These are phyloP conservation scores for Ophion slaviceki DNA, from an alignment of 2,888 invertebrate species.

Conservation along the genomic window DNA sequence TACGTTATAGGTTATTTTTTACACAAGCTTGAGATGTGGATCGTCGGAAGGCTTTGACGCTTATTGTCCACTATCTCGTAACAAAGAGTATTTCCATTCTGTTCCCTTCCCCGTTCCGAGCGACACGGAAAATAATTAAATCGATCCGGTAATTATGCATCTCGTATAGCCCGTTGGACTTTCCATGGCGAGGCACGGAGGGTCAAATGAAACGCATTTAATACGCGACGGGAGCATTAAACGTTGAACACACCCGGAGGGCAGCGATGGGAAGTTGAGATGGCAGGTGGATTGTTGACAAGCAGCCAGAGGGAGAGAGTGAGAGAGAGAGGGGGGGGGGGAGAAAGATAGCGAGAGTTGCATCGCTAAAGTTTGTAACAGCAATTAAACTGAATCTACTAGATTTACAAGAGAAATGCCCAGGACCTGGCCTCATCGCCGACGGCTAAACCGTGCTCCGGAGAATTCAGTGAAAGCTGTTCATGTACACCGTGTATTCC, in stretches of 20 bases:
- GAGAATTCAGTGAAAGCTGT: conserved; percentile 60
- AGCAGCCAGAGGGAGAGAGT: conserved; percentile 28
- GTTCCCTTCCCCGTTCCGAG: not conserved
- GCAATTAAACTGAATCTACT: conserved; percentile 68
- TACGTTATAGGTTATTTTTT: not conserved
- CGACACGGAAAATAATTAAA: not conserved
- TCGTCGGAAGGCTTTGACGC: not conserved
- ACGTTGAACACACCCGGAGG: conserved; percentile 59
- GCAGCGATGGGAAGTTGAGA: conserved; percentile 38
- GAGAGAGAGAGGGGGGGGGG: not conserved
- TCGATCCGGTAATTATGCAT: conserved; percentile 23
- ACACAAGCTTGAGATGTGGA: not conserved
- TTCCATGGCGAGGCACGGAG: conserved; percentile 5
- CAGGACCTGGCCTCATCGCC: conserved; percentile 52
- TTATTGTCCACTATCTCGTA: not conserved
- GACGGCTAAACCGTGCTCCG: conserved; percentile 51
- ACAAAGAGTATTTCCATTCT: not conserved
- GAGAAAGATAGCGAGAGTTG: conserved; percentile 26
- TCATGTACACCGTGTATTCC: conserved; percentile 26
- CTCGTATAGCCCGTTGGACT: conserved; percentile 23
- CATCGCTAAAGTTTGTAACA: conserved; percentile 63
- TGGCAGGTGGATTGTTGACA: conserved; percentile 60
- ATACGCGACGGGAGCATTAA: conserved; percentile 54
- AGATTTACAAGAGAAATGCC: conserved; percentile 66
- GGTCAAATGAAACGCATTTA: conserved; percentile 57